phyloP scores from a whole-genome alignment of 2,888 invertebrate genomes.

The Sipunculus nudus region DNA sequence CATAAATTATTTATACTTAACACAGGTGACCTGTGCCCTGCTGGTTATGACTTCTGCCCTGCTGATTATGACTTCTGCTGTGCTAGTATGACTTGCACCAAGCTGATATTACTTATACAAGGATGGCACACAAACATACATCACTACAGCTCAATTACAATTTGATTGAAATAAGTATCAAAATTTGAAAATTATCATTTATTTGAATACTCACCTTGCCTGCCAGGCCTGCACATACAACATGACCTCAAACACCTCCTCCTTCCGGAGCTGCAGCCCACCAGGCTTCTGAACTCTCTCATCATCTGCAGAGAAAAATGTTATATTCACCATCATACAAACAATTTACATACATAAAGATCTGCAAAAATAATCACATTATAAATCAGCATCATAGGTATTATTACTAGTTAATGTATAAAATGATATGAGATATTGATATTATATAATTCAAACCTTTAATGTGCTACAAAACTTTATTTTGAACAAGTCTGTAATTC shows the following conservation, averaged over 20 bases:
- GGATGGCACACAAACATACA: not conserved
- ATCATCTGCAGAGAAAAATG: no score
- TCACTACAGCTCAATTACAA: not conserved
- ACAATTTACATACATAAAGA: no score
- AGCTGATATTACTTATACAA: not conserved
- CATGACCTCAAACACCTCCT: constrained; percentile 84
- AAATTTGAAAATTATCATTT: constrained; percentile 4
- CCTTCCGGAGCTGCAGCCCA: constrained; percentile 65
- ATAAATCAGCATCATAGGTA: not conserved
- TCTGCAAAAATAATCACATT: not conserved
- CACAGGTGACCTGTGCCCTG: no score
- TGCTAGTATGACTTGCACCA: not conserved
- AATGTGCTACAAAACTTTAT: no score
- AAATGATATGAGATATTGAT: not conserved
- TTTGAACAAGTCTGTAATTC: no score
- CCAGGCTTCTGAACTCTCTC: constrained; percentile 50
- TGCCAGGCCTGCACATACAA: constrained; percentile 90
- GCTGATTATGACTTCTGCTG: no score
- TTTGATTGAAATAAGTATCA: not conserved
- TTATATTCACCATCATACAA: no score
- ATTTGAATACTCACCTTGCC: constrained; percentile 72
- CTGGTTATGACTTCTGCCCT: no score
- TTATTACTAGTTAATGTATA: not conserved
- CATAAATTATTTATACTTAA: no score
- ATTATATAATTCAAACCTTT: no score